Conservation (phyloP, 2,797 vertebrate genomes). For the Melanotaenia pygmaea region DNA sequence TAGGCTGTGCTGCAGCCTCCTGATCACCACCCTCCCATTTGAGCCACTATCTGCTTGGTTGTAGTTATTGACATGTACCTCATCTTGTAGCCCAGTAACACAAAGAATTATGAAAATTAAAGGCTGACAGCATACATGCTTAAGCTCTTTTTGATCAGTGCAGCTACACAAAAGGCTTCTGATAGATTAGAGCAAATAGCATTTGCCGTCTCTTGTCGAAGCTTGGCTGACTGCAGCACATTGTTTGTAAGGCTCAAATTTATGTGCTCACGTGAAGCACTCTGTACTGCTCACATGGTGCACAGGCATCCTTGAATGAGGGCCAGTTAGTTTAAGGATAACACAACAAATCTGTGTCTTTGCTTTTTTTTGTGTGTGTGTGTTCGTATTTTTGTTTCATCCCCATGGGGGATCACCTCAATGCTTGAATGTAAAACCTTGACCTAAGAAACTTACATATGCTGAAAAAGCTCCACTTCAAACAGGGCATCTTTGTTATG, state of each 20-base stretch:
- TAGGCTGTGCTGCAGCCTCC: constrained; percentile 37
- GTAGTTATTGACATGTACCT: constrained; percentile 61
- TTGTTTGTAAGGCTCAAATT: constrained; percentile 33
- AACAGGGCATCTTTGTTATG: constrained; percentile 50
- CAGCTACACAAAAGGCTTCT: constrained; percentile 58
- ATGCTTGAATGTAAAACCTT: constrained; percentile 28
- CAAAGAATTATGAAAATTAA: constrained; percentile 74
- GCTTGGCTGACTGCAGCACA: constrained; percentile 56
- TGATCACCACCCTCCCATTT: constrained; percentile 42
- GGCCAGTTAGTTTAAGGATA: constrained; percentile 20
- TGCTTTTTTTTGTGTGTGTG: background rate
- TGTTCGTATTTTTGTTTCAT: constrained; percentile 4
- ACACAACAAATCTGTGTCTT: constrained; percentile 22
- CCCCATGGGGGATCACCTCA: background rate
- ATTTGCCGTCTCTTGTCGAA: constrained; percentile 53
- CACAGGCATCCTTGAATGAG: constrained; percentile 14
- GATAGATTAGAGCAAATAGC: constrained; percentile 61
- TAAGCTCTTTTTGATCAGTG: constrained; percentile 69
- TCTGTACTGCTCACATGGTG: background rate
- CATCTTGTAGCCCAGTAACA: constrained; percentile 48
- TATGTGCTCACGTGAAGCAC: constrained; percentile 27
- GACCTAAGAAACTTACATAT: constrained; percentile 47
- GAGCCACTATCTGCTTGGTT: constrained; percentile 32
- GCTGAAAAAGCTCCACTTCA: constrained; percentile 55
- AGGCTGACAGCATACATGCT: constrained; percentile 55